Percentiles rank a stretch among this genome's conserved stretches.
Conservation (phyloP, 2,888 invertebrate species). For the Dicycla oo region DNA sequence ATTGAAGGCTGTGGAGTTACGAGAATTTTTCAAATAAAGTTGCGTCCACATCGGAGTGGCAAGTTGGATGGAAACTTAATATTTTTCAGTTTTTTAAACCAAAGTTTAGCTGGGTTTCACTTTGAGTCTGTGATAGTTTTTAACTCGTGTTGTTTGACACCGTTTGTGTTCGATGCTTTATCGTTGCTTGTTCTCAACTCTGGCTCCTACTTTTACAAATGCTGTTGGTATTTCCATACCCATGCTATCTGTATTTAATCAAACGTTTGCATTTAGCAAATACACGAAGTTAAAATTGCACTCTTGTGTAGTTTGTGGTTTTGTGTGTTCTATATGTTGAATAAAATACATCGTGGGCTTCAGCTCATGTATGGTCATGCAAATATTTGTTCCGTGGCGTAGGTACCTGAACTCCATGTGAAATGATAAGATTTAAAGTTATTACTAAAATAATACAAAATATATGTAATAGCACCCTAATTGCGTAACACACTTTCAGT, state of each 20-base stretch:
- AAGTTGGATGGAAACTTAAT: constrained; percentile 51
- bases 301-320: not conserved
- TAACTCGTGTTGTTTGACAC: constrained; percentile 37
- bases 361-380: not conserved
- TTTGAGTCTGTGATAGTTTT: constrained; percentile 42
- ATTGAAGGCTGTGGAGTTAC: constrained; percentile 41
- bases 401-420: no score
- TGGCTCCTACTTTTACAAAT: not conserved
- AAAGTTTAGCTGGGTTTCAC: constrained; percentile 20
- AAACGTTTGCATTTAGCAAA: not conserved
- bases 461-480: no score
- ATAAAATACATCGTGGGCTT: not conserved
- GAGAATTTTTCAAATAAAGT: constrained; percentile 53
- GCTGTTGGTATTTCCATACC: not conserved
- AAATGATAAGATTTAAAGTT: not conserved
- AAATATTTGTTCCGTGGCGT: not conserved
- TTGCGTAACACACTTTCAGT: no score
- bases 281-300: not conserved
- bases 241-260: not conserved
- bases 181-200: not conserved
- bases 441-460: not conserved
- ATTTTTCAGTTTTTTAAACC: constrained; percentile 53
- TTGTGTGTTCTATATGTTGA: not conserved
- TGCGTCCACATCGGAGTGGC: constrained; percentile 42
- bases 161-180: constrained; percentile 26